Evolutionary conservation across 1,140 invertebrate species (phyloP).

Genomic region (Antheraea pernyi): DNA sequence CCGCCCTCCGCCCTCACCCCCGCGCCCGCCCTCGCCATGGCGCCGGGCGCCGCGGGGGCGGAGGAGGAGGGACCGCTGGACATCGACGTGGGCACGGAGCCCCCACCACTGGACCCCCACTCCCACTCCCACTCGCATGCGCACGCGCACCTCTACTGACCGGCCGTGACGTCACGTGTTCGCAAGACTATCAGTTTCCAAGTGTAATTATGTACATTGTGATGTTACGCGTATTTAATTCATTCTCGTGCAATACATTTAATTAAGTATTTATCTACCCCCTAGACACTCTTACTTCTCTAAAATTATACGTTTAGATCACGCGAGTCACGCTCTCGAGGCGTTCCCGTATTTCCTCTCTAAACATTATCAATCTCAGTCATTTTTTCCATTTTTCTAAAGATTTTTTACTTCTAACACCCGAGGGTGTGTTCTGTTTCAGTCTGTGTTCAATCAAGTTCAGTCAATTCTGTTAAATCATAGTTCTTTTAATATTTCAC

Average conservation of each 20-base stretch:
- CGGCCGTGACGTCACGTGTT: not conserved
- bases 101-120: slow-evolving; percentile 44
- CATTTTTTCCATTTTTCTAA: too few relatives aligned
- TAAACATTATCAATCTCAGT: too few relatives aligned
- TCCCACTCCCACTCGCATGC: slow-evolving; percentile 10
- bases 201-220: slow-evolving; percentile 74
- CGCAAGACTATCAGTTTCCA: slow-evolving; percentile 19
- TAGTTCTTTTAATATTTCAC: too few relatives aligned
- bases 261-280: slow-evolving; percentile 72
- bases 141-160: slow-evolving; percentile 44
- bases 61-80: slow-evolving; percentile 47
- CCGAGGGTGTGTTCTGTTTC: too few relatives aligned
- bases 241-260: slow-evolving; percentile 71
- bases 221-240: slow-evolving; percentile 47
- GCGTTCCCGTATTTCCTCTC: not conserved
- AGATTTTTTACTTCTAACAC: too few relatives aligned
- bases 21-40: too few relatives aligned
- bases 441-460: too few relatives aligned
- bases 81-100: slow-evolving; percentile 71
- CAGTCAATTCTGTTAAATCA: too few relatives aligned
- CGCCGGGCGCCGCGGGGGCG: slow-evolving; percentile 21
- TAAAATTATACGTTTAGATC: not conserved
- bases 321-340: not conserved
- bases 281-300: not conserved
- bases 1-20: slow-evolving; percentile 28